phyloP scores from a whole-genome alignment of 2,797 vertebrate genomes.

The Cacajao melanocephalus region DNA sequence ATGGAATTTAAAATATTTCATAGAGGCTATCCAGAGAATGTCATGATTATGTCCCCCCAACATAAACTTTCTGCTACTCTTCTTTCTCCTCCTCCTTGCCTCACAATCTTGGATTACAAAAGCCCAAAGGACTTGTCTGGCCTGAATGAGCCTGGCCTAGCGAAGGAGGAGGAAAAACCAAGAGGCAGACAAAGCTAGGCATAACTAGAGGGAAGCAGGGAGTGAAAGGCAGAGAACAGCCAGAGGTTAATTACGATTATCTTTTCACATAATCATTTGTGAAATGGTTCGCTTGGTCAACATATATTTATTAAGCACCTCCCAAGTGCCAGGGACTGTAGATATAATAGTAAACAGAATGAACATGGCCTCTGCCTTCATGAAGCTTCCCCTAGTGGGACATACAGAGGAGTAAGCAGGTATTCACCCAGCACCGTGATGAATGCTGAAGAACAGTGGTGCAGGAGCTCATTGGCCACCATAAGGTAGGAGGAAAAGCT shows the following conservation, averaged over 20 bases:
- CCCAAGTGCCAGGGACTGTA: background rate
- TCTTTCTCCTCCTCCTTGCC: background rate
- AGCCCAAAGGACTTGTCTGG: background rate
- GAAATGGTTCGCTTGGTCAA: background rate
- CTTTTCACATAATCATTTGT: background rate
- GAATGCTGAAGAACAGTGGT: background rate
- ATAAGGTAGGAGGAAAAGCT: background rate
- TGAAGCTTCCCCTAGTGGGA: background rate
- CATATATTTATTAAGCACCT: background rate
- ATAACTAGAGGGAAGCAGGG: background rate
- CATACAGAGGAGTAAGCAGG: background rate
- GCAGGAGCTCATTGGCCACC: background rate
- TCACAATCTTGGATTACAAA: fast-evolving
- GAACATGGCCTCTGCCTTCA: background rate
- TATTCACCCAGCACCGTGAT: fast-evolving
- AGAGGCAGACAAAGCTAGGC: background rate
- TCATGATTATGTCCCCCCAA: background rate
- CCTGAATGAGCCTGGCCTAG: background rate
- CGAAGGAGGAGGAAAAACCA: fast-evolving
- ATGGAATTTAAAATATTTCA: slow-evolving; percentile 17
- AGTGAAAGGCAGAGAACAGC: background rate
- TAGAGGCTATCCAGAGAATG: background rate
- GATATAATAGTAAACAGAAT: background rate
- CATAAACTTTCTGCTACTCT: background rate
- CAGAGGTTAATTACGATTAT: background rate